Base-by-base conservation (phyloP, 2,888 invertebrate species). In the Leptopilina myrica region DNA sequence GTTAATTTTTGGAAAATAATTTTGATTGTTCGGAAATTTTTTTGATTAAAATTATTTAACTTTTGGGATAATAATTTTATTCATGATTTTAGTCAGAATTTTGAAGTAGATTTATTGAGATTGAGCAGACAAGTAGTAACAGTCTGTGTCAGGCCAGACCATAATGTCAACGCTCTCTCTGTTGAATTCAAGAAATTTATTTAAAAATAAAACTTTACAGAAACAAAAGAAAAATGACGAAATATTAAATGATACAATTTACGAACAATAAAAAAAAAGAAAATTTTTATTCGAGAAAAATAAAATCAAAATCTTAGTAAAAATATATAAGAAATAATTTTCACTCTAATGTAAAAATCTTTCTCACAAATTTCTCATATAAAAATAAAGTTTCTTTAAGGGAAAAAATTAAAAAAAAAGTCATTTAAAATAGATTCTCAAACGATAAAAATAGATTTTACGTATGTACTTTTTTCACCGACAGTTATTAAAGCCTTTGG, bases 91-190 rank as follows among this genome's bases (percentile, higher is more conserved):
- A 33, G 33, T 33, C 33, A 33, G 33, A 33, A 33, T 33, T 20
- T 20, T 33, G 33, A 8, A 43, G 49, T 46, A 7, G 5, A 67
- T 67, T 67, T 49, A 67, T 67, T n/a, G 67, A 49, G 46, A 20
- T 15, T 4, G 15, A 20, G 43, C 78, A 69, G 79, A 76, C 81
- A 84, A 88, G 87, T 87, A 86, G 89, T 88, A 86, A 87, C 87
- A 87, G 82, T 80, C 88, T 76, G 89, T 88, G 82, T 85, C 87
- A 87, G 88, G 86, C 77, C 87, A 82, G 87, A 77, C 87, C 87
- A 75, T 56, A 26, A 67, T 67, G 20, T 67, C n/a, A 76, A 69
- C 62, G 69, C 67, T 62, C 49, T 62, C 49, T 76, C n/a, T n/a
- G 40, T 64, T 76, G 46, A 77, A 77, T 78, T 67, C 67, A 5